A percentile compares a stretch with the other conserved stretches of the same genome.
Evolutionary conservation across 1,140 invertebrate species (phyloP).

Genomic region (Saxidomus purpurata): DNA sequence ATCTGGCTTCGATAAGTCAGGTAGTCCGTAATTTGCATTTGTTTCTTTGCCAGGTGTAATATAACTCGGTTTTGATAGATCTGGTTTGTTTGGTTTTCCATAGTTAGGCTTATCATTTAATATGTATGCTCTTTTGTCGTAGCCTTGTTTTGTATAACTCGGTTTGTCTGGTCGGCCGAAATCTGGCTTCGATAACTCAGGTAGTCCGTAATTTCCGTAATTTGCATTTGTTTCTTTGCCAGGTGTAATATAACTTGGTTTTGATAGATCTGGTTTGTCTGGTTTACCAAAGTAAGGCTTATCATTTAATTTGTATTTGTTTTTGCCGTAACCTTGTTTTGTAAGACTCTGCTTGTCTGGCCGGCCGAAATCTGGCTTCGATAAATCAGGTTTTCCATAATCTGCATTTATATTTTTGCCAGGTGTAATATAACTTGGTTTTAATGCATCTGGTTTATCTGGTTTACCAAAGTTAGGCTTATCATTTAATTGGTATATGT

Average conservation of each 20-base stretch:
- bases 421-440: too few relatives aligned
- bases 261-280: background rate
- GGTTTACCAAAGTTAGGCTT: background rate
- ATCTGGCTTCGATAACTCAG: background rate
- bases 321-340: too few relatives aligned
- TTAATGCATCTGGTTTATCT: slow-evolving; percentile 34
- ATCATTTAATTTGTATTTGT: too few relatives aligned
- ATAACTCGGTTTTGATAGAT: background rate
- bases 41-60: too few relatives aligned
- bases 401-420: too few relatives aligned
- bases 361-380: too few relatives aligned
- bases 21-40: too few relatives aligned
- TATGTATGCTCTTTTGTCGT: too few relatives aligned
- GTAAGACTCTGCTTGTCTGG: too few relatives aligned
- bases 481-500: background rate
- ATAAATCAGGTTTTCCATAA: too few relatives aligned
- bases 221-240: background rate
- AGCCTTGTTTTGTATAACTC: background rate
- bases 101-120: background rate
- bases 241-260: background rate
- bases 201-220: background rate
- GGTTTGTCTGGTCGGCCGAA: background rate
- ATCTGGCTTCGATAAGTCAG: too few relatives aligned
- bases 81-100: background rate
- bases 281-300: too few relatives aligned